phyloP scores from a whole-genome alignment of 2,797 vertebrate species.

The Cirrhinus mrigala region DNA sequence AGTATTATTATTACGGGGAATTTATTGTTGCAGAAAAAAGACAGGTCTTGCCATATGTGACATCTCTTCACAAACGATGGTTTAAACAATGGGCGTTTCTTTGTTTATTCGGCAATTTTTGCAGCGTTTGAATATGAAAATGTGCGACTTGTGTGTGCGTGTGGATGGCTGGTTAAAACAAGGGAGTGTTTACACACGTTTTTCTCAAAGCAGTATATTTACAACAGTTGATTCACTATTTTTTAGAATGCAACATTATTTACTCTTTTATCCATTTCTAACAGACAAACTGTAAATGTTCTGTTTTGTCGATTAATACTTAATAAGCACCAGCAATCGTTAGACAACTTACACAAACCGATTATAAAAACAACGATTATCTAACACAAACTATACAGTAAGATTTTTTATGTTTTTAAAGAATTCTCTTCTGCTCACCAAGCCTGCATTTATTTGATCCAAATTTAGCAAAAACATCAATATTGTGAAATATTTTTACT shows the following conservation, averaged over 20 bases:
- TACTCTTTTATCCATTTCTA: background rate
- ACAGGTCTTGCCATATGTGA: background rate
- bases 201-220: background rate
- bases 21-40: background rate
- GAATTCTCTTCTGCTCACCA: too few relatives aligned
- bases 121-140: slow-evolving; percentile 10
- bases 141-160: background rate
- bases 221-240: background rate
- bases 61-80: background rate
- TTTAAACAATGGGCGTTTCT: slow-evolving; percentile 27
- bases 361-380: background rate
- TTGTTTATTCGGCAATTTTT: slow-evolving; percentile 12
- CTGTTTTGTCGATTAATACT: background rate
- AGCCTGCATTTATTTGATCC: too few relatives aligned
- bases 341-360: background rate
- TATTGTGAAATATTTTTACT: too few relatives aligned
- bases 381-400: background rate
- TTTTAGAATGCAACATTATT: background rate
- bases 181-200: background rate
- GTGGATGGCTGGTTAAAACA: background rate
- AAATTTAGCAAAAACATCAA: too few relatives aligned
- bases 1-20: background rate
- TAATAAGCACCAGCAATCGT: background rate
- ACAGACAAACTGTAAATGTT: background rate
- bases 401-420: too few relatives aligned